phyloP scores from a whole-genome alignment of 1,140 invertebrate species.

The Papilio glaucus region DNA sequence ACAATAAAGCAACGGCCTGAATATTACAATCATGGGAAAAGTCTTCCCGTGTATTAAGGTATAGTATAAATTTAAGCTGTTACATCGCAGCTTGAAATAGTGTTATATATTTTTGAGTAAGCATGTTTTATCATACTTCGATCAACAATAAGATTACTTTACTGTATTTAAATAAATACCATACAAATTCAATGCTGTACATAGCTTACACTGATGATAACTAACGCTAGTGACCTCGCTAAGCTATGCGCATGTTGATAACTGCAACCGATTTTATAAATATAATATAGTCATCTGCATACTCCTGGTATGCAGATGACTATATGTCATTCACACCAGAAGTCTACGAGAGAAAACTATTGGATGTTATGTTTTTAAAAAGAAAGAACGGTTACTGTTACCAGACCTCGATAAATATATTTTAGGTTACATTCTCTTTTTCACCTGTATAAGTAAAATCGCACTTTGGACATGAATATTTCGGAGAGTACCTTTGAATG shows the following conservation, averaged over 20 bases:
- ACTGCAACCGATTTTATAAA: neutral
- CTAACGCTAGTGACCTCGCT: neutral
- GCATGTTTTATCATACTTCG: constrained; percentile 10
- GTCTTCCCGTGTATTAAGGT: neutral
- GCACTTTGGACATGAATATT: too few species aligned
- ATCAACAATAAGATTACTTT: neutral
- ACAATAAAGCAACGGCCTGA: constrained; percentile 3
- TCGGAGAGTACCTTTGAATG: too few species aligned
- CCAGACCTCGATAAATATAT: neutral
- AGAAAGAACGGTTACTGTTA: neutral
- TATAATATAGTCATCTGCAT: too few species aligned
- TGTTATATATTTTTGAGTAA: neutral
- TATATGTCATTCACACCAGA: neutral
- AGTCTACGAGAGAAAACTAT: neutral
- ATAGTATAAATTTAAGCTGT: neutral
- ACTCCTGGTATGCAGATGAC: neutral
- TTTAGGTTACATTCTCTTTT: too few species aligned
- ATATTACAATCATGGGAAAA: constrained; percentile 1
- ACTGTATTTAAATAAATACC: neutral
- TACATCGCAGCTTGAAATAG: neutral
- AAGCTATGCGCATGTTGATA: neutral
- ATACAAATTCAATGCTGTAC: neutral
- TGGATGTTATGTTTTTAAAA: neutral
- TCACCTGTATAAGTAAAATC: too few species aligned
- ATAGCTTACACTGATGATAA: neutral